Conservation (phyloP, 2,113 vertebrate species). For the Chaetodon trifascialis region DNA sequence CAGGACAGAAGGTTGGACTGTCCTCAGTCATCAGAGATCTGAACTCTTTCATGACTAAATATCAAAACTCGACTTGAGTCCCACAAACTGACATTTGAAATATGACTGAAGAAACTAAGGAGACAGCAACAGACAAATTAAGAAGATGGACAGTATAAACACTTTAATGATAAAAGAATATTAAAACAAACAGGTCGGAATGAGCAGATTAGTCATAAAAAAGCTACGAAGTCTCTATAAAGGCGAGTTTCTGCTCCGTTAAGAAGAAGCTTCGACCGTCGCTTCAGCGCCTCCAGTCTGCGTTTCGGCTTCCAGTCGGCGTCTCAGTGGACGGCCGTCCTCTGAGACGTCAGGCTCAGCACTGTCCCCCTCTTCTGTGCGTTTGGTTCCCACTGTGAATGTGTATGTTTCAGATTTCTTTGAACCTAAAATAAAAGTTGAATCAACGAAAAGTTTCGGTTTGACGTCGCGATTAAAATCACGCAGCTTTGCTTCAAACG, state of each 20-base stretch:
- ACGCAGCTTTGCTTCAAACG: too few species aligned
- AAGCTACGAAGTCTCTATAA: slow-evolving; percentile 38
- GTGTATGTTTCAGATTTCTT: slow-evolving; percentile 77
- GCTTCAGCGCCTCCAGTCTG: slow-evolving; percentile 36
- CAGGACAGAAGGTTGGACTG: neutral
- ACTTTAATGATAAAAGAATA: slow-evolving; percentile 78
- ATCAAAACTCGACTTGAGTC: neutral
- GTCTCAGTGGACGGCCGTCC: neutral
- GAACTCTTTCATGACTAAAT: neutral
- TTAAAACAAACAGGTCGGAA: slow-evolving; percentile 48
- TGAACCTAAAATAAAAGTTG: slow-evolving; percentile 77
- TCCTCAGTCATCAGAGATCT: too few species aligned
- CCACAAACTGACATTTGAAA: neutral
- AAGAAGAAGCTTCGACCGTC: slow-evolving; percentile 39
- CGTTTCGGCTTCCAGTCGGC: slow-evolving; percentile 9
- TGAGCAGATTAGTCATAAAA: slow-evolving; percentile 58
- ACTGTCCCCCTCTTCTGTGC: slow-evolving; percentile 45
- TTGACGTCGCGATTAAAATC: too few species aligned
- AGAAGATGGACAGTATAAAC: slow-evolving; percentile 61
- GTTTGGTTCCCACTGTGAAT: slow-evolving; percentile 20
- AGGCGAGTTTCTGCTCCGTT: slow-evolving; percentile 33
- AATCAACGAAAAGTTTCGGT: neutral
- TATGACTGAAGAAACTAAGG: neutral
- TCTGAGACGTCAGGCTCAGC: neutral
- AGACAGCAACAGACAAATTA: slow-evolving; percentile 32